A percentile compares a stretch with the other conserved stretches of the same genome.
Evolutionary conservation across 2,797 vertebrate species (phyloP).

Genomic region (Xiphorhynchus erythropygius): DNA sequence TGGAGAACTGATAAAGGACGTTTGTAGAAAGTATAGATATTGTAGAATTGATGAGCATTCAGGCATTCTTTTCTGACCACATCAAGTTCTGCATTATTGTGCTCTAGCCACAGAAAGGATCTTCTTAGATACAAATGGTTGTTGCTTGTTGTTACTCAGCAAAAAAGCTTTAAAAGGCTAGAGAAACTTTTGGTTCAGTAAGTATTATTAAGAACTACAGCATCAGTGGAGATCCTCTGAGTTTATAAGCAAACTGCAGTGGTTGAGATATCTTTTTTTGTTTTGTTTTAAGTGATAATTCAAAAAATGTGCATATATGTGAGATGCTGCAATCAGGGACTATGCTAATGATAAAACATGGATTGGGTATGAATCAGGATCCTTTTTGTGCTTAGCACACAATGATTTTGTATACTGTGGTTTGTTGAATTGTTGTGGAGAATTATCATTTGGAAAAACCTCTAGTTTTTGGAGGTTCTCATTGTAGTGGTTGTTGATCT

Average conservation of each 20-base stretch:
- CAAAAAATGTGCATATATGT: neutral
- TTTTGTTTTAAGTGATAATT: neutral
- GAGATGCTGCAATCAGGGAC: neutral
- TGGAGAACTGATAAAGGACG: neutral
- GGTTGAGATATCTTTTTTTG: fast-evolving
- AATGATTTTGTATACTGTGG: neutral
- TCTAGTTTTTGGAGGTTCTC: neutral
- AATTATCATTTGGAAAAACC: neutral
- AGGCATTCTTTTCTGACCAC: neutral
- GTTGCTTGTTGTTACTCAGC: neutral
- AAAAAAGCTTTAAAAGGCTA: neutral
- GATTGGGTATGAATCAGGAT: neutral
- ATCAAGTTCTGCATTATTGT: neutral
- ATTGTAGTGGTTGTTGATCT: neutral
- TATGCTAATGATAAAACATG: neutral
- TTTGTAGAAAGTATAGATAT: neutral
- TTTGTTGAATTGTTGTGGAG: neutral
- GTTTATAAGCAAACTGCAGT: neutral
- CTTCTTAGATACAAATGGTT: neutral
- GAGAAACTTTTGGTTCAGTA: neutral
- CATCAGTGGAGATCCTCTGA: neutral
- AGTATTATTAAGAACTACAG: neutral
- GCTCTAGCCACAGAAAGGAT: neutral
- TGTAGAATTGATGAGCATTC: neutral
- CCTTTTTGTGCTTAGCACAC: neutral